Base-by-base conservation (phyloP, 1,140 invertebrate species). In the Magallana angulata region DNA sequence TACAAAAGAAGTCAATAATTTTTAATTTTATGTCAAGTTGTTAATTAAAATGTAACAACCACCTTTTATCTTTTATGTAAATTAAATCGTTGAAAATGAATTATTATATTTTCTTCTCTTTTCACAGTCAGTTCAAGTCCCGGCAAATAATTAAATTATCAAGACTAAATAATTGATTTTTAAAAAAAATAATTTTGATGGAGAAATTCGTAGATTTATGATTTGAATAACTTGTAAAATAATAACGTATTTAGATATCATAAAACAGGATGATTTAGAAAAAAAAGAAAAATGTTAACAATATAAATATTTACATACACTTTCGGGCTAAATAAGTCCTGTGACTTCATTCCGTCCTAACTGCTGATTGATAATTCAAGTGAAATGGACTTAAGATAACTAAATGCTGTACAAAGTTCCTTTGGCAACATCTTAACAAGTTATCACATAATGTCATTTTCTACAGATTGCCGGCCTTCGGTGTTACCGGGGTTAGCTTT, bases 311-410 rank as follows among this genome's bases (percentile, higher is more conserved):
- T 58, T 82, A 57, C 48, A 57, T 57, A 82, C 48, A 82, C 81
- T 18, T 57, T 57, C 14, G 48, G 57, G 48, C 81, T 57, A 82
- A 57, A 82, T 58, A n/a, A 36, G 81, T 82, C 81, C 81, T 9
- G n/a, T 82, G 57, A 58, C 56, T 82, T 57, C 81, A 57, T 57
- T 24, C 56, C n/a, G 81, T 82, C 81, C 81, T n/a, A 57, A 82
- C 36, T 5, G 14, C 81, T 58, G 16, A 16, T 18, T 58, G 57
- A 57, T 82, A 82, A 57, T 82, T 56, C 81, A 57, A 56, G 14
- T 56, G 48, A 82, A 82, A 57, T 57, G 81, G 57, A 82, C 81
- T 82, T 82, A 82, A 82, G 81, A 82, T 82, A 82, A 82, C 68
- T 76, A 56, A 57, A 57, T 57, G 48, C 81, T 82, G 81, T 82